Evolutionary conservation across 1,140 invertebrate genomes (phyloP), one percentile per base, ranked within the genome.

Genomic region (Argopecten irradians): DNA sequence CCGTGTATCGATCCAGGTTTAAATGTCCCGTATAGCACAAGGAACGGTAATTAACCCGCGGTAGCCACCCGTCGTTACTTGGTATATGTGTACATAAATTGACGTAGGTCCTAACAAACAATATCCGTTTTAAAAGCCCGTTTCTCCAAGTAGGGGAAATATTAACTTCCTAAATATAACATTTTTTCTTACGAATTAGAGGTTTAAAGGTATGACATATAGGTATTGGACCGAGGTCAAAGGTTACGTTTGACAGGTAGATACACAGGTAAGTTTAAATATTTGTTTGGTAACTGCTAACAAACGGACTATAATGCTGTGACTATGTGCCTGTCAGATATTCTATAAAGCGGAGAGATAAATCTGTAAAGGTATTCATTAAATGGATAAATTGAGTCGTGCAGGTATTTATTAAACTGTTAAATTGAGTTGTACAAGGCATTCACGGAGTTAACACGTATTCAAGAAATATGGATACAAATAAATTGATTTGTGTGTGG

Each of bases 261-360:
- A n/a, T 71, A 71, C 55, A 71, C n/a, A 71, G 55, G 55, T 71
- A 71, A 71, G 1, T 71, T 71, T 71, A 71, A 71, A 71, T 71
- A 71, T 71, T 71, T 71, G 55, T 71, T 71, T 28, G 55, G 55
- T 71, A 71, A 71, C 55, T 28, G 1, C 16, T n/a, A 71, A 71
- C 55, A 71, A n/a, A n/a, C 19, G 19, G 55, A 71, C 55, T 16
- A 71, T 46, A 46, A 46, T 71, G 22, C n/a, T 11, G n/a, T 71
- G 55, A 71, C 55, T 71, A n/a, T 8, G 55, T n/a, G 55, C n/a
- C 55, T 71, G 55, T 71, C 55, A 71, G 55, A 16, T 71, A 71
- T 71, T 71, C 55, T 71, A 71, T 71, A 71, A 71, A 28, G n/a
- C 1, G 55, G 55, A 28, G 5, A 71, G n/a, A 71, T 71, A 16